These are phyloP conservation scores for Caenorhabditis wallacei DNA, from an alignment of 2,888 invertebrate genomes.

Conservation along the genomic window DNA sequence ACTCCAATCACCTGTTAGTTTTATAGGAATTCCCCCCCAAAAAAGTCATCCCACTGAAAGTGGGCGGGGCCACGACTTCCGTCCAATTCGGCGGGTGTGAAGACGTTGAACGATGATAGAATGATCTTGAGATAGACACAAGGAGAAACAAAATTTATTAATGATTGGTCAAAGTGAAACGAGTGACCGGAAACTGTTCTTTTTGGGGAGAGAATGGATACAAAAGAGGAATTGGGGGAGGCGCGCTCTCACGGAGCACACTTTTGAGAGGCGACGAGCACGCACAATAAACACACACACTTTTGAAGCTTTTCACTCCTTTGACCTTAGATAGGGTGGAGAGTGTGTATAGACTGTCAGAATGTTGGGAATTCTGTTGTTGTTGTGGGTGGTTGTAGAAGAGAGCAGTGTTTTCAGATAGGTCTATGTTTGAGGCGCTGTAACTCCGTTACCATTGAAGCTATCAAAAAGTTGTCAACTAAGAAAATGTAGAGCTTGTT, in stretches of 20 bases:
- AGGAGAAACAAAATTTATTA: slow-evolving; percentile 49
- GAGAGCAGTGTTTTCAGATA: no score
- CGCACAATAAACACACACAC: slow-evolving; percentile 58
- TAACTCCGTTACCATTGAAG: neutral
- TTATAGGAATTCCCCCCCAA: slow-evolving; percentile 44
- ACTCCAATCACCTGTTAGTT: slow-evolving; percentile 1
- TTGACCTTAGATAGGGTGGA: neutral
- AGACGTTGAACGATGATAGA: slow-evolving; percentile 2
- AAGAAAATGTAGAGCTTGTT: neutral
- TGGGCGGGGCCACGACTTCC: slow-evolving; percentile 19
- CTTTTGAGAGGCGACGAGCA: slow-evolving; percentile 29
- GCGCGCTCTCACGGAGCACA: slow-evolving; percentile 38
- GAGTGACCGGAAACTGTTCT: slow-evolving; percentile 3
- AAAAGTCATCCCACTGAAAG: no score
- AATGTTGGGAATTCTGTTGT: slow-evolving; percentile 1
- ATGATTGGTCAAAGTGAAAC: slow-evolving; percentile 56
- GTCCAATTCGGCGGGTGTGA: neutral
- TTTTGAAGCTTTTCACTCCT: slow-evolving; percentile 21
- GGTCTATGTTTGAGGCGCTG: neutral
- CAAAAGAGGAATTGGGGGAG: neutral
- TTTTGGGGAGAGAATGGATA: neutral
- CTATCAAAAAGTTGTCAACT: neutral
- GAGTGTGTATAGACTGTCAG: slow-evolving; percentile 22
- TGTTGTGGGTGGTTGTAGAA: neutral
- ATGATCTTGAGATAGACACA: neutral